Conservation (phyloP, 2,797 vertebrate species). For the Parotocinclus haroldoi region DNA sequence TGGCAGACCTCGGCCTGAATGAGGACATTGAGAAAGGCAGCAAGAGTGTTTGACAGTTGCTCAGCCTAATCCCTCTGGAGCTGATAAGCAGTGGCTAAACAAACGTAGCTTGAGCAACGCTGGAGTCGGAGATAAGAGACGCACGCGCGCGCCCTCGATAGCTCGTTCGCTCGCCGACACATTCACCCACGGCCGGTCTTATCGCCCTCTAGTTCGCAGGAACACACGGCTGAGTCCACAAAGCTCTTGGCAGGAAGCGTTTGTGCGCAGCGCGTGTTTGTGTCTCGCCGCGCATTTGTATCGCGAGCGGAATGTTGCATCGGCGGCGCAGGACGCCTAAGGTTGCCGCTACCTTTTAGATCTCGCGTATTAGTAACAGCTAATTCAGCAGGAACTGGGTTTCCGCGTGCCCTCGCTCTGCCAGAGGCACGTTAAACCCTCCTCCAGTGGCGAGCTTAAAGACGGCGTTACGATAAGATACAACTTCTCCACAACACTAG, state of each 20-base stretch:
- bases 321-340: constrained; percentile 10
- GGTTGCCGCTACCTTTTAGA: constrained; percentile 22
- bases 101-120: constrained; percentile 64
- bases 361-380: constrained; percentile 35
- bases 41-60: constrained; percentile 52
- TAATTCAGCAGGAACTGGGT: constrained; percentile 29
- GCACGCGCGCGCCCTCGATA: constrained; percentile 37
- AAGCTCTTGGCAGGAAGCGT: constrained; percentile 21
- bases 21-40: constrained; percentile 34
- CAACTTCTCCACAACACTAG: too few species aligned
- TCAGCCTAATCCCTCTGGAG: constrained; percentile 55
- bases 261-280: constrained; percentile 7
- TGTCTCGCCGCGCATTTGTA: constrained; percentile 18
- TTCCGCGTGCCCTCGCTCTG: constrained; percentile 7
- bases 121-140: constrained; percentile 65
- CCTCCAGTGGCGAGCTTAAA: too few species aligned
- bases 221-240: constrained; percentile 39
- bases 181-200: constrained; percentile 26
- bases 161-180: constrained; percentile 17
- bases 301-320: too few species aligned
- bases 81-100: constrained; percentile 70
- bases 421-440: constrained; percentile 19
- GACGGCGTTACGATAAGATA: too few species aligned
- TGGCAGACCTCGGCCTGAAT: constrained; percentile 15
- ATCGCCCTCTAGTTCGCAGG: constrained; percentile 28